Percentiles rank a stretch among this genome's conserved stretches.
These are phyloP conservation scores for Lagria hirta DNA, from an alignment of 2,888 invertebrate species.

Conservation along the genomic window DNA sequence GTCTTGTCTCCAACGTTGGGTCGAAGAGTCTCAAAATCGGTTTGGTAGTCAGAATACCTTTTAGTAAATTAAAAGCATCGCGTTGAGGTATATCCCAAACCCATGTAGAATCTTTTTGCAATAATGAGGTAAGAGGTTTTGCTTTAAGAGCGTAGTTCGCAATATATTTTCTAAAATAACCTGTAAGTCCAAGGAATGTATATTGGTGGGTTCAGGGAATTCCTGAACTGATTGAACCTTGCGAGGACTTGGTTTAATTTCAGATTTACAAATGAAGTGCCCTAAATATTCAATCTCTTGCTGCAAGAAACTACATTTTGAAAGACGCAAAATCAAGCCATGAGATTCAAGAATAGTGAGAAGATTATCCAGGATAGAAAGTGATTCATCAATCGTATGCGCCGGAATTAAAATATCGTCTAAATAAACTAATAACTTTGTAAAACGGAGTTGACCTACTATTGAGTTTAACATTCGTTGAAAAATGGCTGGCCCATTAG, in stretches of 20 bases:
- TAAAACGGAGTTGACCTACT: constrained; percentile 6
- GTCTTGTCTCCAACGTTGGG: constrained; percentile 4
- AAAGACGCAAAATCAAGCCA: constrained; percentile 20
- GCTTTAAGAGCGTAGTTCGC: not conserved
- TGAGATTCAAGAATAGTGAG: not conserved
- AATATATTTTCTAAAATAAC: constrained; percentile 4
- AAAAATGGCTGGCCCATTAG: constrained; percentile 42
- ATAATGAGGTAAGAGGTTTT: not conserved
- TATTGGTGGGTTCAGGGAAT: constrained; percentile 5
- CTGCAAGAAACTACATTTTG: constrained; percentile 26
- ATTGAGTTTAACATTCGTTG: constrained; percentile 35
- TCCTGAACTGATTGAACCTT: constrained; percentile 22
- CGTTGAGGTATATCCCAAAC: constrained; percentile 15
- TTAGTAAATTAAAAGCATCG: constrained; percentile 26
- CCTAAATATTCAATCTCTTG: constrained; percentile 19
- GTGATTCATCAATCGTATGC: constrained; percentile 8
- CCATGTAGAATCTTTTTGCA: constrained; percentile 1
- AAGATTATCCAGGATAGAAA: constrained; percentile 3
- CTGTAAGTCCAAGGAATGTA: constrained; percentile 1
- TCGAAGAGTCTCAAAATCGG: constrained; percentile 34
- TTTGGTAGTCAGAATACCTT: constrained; percentile 15
- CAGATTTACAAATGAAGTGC: constrained; percentile 12
- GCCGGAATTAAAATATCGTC: constrained; percentile 11
- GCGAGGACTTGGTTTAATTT: constrained; percentile 21
- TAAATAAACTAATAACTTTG: constrained; percentile 9